Evolutionary conservation across 2,888 invertebrate genomes (phyloP).

Genomic region (Meghimatium bilineatum): DNA sequence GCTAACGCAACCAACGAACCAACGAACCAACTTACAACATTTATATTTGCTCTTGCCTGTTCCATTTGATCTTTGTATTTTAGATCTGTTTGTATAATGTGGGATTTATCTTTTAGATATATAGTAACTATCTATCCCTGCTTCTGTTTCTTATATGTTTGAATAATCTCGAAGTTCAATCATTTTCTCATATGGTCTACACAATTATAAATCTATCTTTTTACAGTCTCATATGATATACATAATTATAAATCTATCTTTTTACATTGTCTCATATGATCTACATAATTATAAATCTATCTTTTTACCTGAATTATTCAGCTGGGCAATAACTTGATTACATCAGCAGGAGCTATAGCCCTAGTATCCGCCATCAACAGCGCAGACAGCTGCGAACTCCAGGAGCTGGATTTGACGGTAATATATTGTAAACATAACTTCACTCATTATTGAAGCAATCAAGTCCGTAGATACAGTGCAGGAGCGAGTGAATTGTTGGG

Average conservation of each 20-base stretch:
- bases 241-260: not conserved
- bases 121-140: too few relatives aligned
- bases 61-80: too few relatives aligned
- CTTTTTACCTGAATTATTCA: constrained; percentile 48
- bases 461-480: too few relatives aligned
- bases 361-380: constrained; percentile 71
- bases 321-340: constrained; percentile 76
- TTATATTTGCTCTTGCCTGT: too few relatives aligned
- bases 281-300: not conserved
- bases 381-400: constrained; percentile 68
- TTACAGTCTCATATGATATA: not conserved
- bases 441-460: too few relatives aligned
- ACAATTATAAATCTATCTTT: not conserved
- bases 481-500: too few relatives aligned
- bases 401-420: constrained; percentile 73
- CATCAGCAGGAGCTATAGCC: constrained; percentile 73
- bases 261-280: not conserved
- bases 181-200: not conserved
- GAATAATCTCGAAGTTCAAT: too few relatives aligned
- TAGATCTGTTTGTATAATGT: too few relatives aligned
- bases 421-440: constrained; percentile 29
- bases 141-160: too few relatives aligned
- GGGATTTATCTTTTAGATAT: too few relatives aligned
- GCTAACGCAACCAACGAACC: too few relatives aligned
- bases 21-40: too few relatives aligned